Conservation (phyloP, 2,888 invertebrate species). For the Myathropa florea region DNA sequence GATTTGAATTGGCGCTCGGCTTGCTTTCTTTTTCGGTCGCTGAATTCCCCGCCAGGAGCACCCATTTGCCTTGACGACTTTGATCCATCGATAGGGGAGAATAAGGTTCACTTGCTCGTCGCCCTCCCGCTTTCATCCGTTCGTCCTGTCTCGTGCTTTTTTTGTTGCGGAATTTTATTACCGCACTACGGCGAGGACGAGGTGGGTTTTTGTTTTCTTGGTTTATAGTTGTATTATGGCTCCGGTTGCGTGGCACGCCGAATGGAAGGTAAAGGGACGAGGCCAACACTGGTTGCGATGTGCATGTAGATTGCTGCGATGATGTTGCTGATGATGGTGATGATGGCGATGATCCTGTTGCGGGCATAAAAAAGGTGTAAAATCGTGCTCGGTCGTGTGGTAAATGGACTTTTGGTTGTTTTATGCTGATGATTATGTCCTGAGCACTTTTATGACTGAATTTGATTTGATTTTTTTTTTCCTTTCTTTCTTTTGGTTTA, state of each 20-base stretch:
- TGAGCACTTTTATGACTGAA: constrained; percentile 52
- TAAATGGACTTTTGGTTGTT: constrained; percentile 67
- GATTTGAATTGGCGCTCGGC: not conserved
- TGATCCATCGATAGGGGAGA: constrained; percentile 65
- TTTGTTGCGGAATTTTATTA: constrained; percentile 44
- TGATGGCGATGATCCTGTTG: constrained; percentile 59
- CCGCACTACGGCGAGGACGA: constrained; percentile 22
- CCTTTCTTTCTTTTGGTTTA: not conserved
- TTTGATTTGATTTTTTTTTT: constrained; percentile 37
- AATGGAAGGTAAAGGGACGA: not conserved
- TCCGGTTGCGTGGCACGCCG: not conserved
- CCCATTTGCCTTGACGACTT: constrained; percentile 43
- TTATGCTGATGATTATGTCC: constrained; percentile 66
- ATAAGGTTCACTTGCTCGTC: constrained; percentile 14
- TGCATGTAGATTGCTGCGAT: constrained; percentile 26
- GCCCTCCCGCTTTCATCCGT: not conserved
- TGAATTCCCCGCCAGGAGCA: not conserved
- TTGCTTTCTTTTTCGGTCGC: not conserved
- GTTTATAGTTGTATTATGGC: constrained; percentile 27
- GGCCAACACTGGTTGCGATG: constrained; percentile 24
- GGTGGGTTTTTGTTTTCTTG: constrained; percentile 34
- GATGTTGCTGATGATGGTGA: constrained; percentile 20
- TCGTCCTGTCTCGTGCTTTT: constrained; percentile 14
- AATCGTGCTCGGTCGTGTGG: constrained; percentile 61
- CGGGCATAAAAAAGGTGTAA: constrained; percentile 67